Percentiles rank a stretch among this genome's conserved stretches.
phyloP scores from a whole-genome alignment of 2,888 invertebrate genomes.

The Cephonodes hylas region DNA sequence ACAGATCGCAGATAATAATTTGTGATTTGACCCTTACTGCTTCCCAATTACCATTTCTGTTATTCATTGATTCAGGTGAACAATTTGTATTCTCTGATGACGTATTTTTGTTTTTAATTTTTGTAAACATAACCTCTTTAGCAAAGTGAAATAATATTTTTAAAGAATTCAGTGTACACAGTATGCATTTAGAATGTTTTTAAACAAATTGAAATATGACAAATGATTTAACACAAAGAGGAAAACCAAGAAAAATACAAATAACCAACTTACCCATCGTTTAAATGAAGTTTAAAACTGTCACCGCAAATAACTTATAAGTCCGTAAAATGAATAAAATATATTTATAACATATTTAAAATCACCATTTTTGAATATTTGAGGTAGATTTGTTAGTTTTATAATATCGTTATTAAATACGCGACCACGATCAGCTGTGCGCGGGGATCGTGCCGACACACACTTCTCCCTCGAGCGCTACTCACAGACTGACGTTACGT shows the following conservation, averaged over 20 bases:
- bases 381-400: slow-evolving; percentile 41
- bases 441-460: slow-evolving; percentile 38
- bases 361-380: slow-evolving; percentile 38
- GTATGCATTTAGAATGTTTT: neutral
- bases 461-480: slow-evolving; percentile 45
- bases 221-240: neutral
- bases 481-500: slow-evolving; percentile 58
- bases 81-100: neutral
- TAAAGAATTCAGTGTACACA: neutral
- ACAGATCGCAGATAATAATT: neutral
- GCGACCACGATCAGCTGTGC: slow-evolving; percentile 63
- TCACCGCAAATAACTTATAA: slow-evolving; percentile 37
- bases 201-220: neutral
- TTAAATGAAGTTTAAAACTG: slow-evolving; percentile 34
- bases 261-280: slow-evolving; percentile 54
- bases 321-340: slow-evolving; percentile 23
- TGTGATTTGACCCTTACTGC: neutral
- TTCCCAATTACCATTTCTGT: neutral
- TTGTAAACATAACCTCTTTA: slow-evolving; percentile 34
- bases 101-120: neutral
- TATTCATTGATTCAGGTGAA: neutral
- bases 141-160: neutral
- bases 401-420: slow-evolving; percentile 46
- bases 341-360: slow-evolving; percentile 42
- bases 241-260: slow-evolving; percentile 6